Evolutionary conservation across 2,888 invertebrate species (phyloP).

Genomic region (Apotomis turbidana): DNA sequence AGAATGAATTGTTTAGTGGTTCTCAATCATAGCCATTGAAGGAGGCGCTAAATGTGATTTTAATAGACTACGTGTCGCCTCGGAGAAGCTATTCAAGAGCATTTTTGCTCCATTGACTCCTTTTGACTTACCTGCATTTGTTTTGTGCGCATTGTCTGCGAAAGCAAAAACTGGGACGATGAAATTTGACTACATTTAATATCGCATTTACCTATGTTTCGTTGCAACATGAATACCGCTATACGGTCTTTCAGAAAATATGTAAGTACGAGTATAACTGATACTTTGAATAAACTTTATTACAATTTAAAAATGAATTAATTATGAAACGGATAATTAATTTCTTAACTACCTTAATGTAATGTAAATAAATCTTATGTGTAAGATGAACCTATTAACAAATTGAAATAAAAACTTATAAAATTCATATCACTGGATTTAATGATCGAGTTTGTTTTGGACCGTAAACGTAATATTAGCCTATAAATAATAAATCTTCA

Average conservation of each 20-base stretch:
- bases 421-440: too few relatives aligned
- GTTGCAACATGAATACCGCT: conserved; percentile 9
- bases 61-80: conserved; percentile 82
- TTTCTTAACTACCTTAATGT: too few relatives aligned
- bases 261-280: too few relatives aligned
- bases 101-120: conserved; percentile 67
- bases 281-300: too few relatives aligned
- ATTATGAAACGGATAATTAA: too few relatives aligned
- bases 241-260: not conserved
- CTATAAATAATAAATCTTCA: too few relatives aligned
- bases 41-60: conserved; percentile 79
- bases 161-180: conserved; percentile 37
- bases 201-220: conserved; percentile 28
- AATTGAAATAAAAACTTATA: too few relatives aligned
- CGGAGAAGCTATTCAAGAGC: conserved; percentile 70
- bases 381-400: too few relatives aligned
- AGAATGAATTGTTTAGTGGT: conserved; percentile 78
- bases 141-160: conserved; percentile 51
- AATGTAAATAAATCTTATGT: too few relatives aligned
- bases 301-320: too few relatives aligned
- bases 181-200: conserved; percentile 32
- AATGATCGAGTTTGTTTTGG: too few relatives aligned
- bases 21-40: conserved; percentile 80
- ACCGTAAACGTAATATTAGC: too few relatives aligned
- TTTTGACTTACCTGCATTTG: conserved; percentile 63